These are phyloP conservation scores for Phymorhynchus buccinoides DNA, from an alignment of 1,140 invertebrate species.

Conservation along the genomic window DNA sequence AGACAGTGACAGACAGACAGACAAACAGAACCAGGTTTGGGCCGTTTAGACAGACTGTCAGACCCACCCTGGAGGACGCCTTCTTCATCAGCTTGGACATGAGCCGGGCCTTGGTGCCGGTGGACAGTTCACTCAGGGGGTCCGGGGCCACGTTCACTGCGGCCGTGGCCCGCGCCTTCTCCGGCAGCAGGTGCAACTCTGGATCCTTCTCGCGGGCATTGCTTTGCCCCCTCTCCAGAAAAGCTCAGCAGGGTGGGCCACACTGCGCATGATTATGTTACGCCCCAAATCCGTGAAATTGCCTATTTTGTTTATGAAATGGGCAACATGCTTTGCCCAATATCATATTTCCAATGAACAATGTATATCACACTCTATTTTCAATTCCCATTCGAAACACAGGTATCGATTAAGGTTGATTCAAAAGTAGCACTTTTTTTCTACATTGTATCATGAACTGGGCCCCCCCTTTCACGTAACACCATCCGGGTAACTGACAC, in stretches of 20 bases:
- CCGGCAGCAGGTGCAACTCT: slow-evolving; percentile 48
- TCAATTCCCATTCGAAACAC: no score
- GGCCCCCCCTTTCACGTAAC: no score
- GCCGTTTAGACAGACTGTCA: no score
- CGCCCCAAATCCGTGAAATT: not conserved
- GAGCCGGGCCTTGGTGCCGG: slow-evolving; percentile 51
- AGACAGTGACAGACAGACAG: not conserved
- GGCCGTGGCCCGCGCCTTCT: slow-evolving; percentile 48
- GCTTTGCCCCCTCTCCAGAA: slow-evolving; percentile 61
- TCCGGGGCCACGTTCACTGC: slow-evolving; percentile 44
- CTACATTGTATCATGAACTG: not conserved
- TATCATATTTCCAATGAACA: no score
- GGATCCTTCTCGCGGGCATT: slow-evolving; percentile 53
- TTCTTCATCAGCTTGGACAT: slow-evolving; percentile 55
- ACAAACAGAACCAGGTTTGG: slow-evolving; percentile 39
- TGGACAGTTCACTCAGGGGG: slow-evolving; percentile 52
- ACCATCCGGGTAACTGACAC: no score
- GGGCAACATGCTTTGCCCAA: no score
- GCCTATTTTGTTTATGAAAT: no score
- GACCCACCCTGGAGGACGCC: slow-evolving; percentile 33
- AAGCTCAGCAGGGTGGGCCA: slow-evolving; percentile 67
- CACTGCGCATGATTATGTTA: no score
- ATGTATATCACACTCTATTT: no score
- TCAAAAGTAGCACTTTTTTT: no score
- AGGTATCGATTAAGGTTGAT: no score